Evolutionary conservation across 2,797 vertebrate genomes (phyloP).

Genomic region (Podarcis siculus): DNA sequence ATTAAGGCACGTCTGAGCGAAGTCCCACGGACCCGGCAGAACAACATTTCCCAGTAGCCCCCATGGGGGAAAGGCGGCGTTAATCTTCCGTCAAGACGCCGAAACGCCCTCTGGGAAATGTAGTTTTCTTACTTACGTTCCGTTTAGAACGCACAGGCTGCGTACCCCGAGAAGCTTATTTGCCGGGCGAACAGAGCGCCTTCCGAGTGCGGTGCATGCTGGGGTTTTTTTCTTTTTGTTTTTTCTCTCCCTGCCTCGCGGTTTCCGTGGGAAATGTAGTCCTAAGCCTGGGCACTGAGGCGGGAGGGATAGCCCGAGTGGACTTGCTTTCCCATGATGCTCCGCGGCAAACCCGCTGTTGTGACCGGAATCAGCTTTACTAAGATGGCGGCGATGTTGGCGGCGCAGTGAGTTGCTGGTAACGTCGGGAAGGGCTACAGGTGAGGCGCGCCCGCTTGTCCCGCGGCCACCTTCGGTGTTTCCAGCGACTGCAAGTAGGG

Average conservation of each 20-base stretch:
- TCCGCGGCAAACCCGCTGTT: not conserved
- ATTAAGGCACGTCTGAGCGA: not conserved
- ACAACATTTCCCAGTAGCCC: not conserved
- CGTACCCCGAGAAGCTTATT: not conserved
- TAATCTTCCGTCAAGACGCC: not conserved
- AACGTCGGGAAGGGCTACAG: slow-evolving; percentile 18
- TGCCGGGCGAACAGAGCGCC: not conserved
- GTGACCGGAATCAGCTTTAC: slow-evolving; percentile 46
- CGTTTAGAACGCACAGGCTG: not conserved
- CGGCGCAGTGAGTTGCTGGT: not conserved
- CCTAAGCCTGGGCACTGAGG: rapidly evolving
- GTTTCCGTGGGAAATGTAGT: slow-evolving; percentile 63
- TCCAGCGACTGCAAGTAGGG: not conserved
- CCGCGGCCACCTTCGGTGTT: not conserved
- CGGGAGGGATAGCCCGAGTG: rapidly evolving
- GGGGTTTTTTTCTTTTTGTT: rapidly evolving
- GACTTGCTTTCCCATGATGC: slow-evolving; percentile 67
- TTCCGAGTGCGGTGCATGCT: not conserved
- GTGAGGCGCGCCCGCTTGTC: not conserved
- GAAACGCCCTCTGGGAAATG: not conserved
- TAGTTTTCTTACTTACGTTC: not conserved
- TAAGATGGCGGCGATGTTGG: slow-evolving; percentile 70
- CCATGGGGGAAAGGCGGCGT: not conserved
- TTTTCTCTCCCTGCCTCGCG: rapidly evolving
- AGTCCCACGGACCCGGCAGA: not conserved